A percentile compares a stretch with the other conserved stretches of the same genome.
Conservation (phyloP, 2,888 invertebrate species). For the Pyrrhosoma nymphula region DNA sequence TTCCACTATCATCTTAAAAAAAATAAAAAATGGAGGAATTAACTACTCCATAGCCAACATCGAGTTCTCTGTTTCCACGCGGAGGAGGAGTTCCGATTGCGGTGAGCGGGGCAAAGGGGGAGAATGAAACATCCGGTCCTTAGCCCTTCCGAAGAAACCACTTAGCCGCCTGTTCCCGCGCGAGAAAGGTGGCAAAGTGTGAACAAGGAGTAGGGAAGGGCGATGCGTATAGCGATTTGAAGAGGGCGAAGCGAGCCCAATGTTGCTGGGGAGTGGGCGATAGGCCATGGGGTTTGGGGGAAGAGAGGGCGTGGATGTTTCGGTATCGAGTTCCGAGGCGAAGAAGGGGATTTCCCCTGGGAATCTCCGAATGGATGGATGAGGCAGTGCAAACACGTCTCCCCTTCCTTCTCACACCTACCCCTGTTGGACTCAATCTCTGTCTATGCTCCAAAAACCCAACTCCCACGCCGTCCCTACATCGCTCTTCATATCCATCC, state of each 20-base stretch:
- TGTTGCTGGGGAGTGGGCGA: neutral
- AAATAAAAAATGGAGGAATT: neutral
- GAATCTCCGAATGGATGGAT: constrained; percentile 16
- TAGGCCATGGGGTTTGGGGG: neutral
- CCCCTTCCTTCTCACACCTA: neutral
- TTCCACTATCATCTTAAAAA: neutral
- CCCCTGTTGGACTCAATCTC: neutral
- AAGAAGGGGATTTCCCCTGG: constrained; percentile 6
- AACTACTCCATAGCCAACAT: neutral
- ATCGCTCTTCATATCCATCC: neutral
- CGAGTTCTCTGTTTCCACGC: neutral
- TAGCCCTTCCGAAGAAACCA: neutral
- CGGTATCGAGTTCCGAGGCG: constrained; percentile 28
- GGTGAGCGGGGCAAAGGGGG: neutral
- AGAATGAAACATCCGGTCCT: neutral
- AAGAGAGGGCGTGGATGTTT: neutral
- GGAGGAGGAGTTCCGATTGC: neutral
- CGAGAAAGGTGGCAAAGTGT: neutral
- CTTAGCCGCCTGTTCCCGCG: neutral
- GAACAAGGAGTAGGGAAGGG: neutral
- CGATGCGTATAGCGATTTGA: neutral
- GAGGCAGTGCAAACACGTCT: constrained; percentile 26
- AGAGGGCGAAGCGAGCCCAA: neutral
- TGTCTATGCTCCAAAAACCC: neutral
- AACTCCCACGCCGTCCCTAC: neutral